phyloP scores from a whole-genome alignment of 2,888 invertebrate species.

The Eupithecia subfuscata region DNA sequence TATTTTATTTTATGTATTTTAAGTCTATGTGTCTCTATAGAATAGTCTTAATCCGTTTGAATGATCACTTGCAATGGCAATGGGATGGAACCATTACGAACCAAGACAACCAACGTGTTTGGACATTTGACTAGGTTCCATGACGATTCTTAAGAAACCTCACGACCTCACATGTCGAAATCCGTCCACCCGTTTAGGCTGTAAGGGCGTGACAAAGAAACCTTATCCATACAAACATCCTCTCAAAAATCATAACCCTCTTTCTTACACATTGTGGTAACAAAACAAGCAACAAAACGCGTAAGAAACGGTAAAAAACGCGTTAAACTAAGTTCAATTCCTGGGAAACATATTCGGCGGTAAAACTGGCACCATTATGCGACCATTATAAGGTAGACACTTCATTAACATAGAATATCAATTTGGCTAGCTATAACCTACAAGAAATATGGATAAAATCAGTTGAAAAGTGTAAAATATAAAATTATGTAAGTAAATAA shows the following conservation, averaged over 20 bases:
- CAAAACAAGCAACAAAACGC: neutral
- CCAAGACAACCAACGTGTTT: no score
- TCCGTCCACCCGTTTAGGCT: neutral
- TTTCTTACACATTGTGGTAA: neutral
- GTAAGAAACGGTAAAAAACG: no score
- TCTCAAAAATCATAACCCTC: neutral
- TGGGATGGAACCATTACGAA: no score
- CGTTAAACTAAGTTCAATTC: neutral
- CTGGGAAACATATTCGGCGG: neutral
- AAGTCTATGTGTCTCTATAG: no score
- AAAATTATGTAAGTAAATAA: constrained; percentile 32
- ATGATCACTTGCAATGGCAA: no score
- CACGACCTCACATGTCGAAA: no score
- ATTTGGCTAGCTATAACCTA: neutral
- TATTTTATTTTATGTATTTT: no score
- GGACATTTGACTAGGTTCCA: no score
- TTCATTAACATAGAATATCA: constrained; percentile 2
- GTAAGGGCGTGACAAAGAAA: neutral
- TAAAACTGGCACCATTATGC: neutral
- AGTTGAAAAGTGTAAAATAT: constrained; percentile 22
- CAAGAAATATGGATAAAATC: constrained; percentile 22
- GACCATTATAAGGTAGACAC: neutral
- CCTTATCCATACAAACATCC: neutral
- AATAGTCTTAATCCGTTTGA: no score
- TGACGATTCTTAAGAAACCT: no score